Base-by-base conservation (phyloP, 2,888 invertebrate genomes). In the Eutolmus rufibarbis region DNA sequence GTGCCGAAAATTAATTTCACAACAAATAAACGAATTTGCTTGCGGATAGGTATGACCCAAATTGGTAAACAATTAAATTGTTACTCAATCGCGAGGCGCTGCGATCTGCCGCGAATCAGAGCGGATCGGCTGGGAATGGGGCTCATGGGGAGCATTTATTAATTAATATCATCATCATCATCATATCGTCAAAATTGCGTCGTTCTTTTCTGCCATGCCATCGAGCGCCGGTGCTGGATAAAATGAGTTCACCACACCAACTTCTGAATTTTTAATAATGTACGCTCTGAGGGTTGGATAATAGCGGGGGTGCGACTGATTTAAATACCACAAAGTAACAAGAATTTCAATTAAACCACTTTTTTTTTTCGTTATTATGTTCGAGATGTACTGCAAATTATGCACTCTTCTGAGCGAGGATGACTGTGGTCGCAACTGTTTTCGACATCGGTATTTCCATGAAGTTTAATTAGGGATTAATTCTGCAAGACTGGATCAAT, bases 61-160 rank as follows among this genome's bases (percentile, higher is more conserved):
- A 76, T 76, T 76, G 76, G 76, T 76, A 76, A 76, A 76, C 76
- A 76, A 76, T 76, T 76, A 76, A 19, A 66, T 66, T 66, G 66
- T 66, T 66, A 66, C 66, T 66, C 23, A 19, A 23, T 7, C 23
- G 66, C 28, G 66, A 23, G 66, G 66, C 66, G 66, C 0, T 12
- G 66, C 28, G 66, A 66, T 66, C 66, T 23, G 66, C n/a, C 19
- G 51, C 1, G 51, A 51, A 51, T 51, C 51, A 51, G 51, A 16
- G 51, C 7, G 16, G 2, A n/a, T 16, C 16, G 5, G n/a, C 1
- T n/a, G 7, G 51, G 51, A 19, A 19, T 51, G 51, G 4, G n/a
- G n/a, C 51, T 51, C 19, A n/a, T 51, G 66, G 28, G 66, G 66
- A 23, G 28, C 28, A 66, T 66, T 66, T 66, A 66, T 66, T 66